Evolutionary conservation across 2,797 vertebrate genomes (phyloP), one percentile per base, ranked within the genome.

Genomic region (Diceros bicornis): DNA sequence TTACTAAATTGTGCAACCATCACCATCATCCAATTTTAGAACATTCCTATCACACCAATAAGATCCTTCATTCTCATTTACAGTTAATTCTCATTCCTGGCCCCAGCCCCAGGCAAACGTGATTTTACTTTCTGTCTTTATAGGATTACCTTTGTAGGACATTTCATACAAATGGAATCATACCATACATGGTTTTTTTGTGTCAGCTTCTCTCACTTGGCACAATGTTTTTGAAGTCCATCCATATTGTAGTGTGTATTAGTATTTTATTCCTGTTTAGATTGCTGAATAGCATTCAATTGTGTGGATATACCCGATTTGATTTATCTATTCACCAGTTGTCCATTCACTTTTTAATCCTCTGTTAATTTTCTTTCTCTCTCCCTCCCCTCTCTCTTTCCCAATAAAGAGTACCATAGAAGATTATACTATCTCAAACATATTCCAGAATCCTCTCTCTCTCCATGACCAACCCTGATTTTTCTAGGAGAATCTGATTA

Each of bases 401-500:
- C 13, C 41, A n/a, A 8, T 88, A n/a, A 92, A 90, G 25, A 92
- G 21, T 16, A 64, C 52, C 68, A 20, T n/a, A n/a, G 85, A 87
- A 88, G 34, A 78, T 69, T 69, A 62, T 2, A 52, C 3, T 29
- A 27, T 85, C 61, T 93, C 66, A 82, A 52, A 69, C 75, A 66
- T 68, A 92, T 78, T 87, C 37, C 52, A 87, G 72, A 92, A 82
- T 85, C 55, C 27, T 66, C 18, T 79, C 41, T 92, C 47, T 59
- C 20, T 75, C 18, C 79, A 55, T 82, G 50, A 12, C 37, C 57
- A 64, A 7, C 27, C 59, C 1, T 66, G 74, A 61, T 68, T 92
- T 97, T 50, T 94, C 84, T 77, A 94, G 55, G 64, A 93, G 25
- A 89, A 87, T 44, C 93, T 77, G 21, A 69, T 57, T 69, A 68